Base-by-base conservation (phyloP, 2,797 vertebrate genomes). In the Lycodopsis pacificus region DNA sequence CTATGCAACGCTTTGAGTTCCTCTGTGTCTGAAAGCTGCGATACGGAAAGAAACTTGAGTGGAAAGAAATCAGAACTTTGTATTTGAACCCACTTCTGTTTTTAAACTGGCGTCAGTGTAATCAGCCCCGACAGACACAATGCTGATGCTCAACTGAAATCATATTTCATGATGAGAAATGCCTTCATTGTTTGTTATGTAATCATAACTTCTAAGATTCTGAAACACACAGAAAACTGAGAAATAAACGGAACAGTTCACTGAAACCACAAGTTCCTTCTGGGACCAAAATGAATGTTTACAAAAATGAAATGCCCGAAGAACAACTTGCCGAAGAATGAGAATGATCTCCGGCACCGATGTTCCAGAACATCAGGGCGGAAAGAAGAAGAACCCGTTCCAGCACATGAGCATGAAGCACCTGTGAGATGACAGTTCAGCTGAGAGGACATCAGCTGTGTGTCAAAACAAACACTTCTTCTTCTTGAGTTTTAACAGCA, bases 341-440 rank as follows among this genome's bases (percentile, higher is more conserved):
- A 2, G 20, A 53, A 49, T 10, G 4, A 69, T 54, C n/a, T 19
- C 4, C 59, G 74, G 27, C 65, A 54, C 64, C 36, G 68, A 65
- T 51, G 78, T 65, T n/a, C 27, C 54, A 51, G 32, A 57, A 51
- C 20, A 64, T 38, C 57, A 25, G 10, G 51, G 32, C 22, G 46
- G 6, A 62, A 72, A 73, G 32, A 17, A 30, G 3, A 46, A 34
- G 1, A 4, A 61, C 13, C 14, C 0, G 4, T 27, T 36, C 42
- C 27, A 63, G 57, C 25, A 57, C 40, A 15, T 5, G 1, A 70
- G 66, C 72, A 67, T 42, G 76, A 75, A 84, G 7, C 84, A 80
- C 76, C 77, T 56, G 62, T 27, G 49, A 75, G 27, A 74, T 4
- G 49, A 27, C 13, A 7, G 2, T 10, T 44, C 14, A 65, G 65